Conservation (phyloP, 2,797 vertebrate genomes). For the Pitangus sulphuratus region DNA sequence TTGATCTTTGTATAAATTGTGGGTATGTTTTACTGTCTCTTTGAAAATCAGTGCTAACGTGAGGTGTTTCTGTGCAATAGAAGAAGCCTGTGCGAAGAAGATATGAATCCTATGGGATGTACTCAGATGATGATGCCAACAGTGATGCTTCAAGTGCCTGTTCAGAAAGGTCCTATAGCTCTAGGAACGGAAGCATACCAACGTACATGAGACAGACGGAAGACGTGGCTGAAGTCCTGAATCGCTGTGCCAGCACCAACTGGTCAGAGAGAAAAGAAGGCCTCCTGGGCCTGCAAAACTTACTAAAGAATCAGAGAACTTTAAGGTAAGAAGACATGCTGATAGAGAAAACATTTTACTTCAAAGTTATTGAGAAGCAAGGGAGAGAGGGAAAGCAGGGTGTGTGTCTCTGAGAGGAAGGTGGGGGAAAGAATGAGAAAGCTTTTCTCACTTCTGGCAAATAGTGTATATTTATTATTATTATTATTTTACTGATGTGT, state of each 20-base stretch:
- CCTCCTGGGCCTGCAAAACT: slow-evolving; percentile 89
- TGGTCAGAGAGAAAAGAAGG: slow-evolving; percentile 98
- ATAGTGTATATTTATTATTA: background rate
- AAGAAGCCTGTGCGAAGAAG: slow-evolving; percentile 93
- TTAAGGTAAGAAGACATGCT: slow-evolving; percentile 81
- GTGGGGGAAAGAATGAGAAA: background rate
- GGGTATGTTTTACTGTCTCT: rapidly evolving
- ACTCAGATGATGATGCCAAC: slow-evolving; percentile 96
- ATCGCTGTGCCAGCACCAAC: slow-evolving; percentile 94
- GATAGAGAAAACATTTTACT: background rate
- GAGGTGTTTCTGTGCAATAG: slow-evolving; percentile 69
- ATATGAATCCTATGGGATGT: slow-evolving; percentile 93
- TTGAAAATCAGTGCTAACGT: background rate
- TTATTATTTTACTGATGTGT: too few relatives aligned
- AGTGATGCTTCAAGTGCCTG: slow-evolving; percentile 96
- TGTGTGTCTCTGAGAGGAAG: background rate
- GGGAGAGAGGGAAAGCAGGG: background rate
- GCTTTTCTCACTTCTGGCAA: background rate
- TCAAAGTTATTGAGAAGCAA: background rate
- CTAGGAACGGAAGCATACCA: slow-evolving; percentile 93
- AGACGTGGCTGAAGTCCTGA: slow-evolving; percentile 95
- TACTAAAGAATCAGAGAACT: slow-evolving; percentile 93
- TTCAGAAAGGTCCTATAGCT: slow-evolving; percentile 94
- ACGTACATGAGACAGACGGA: slow-evolving; percentile 97
- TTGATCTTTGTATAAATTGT: rapidly evolving